A percentile compares a stretch with the other conserved stretches of the same genome.
These are phyloP conservation scores for Ctenicera cuprea DNA, from an alignment of 2,888 invertebrate genomes.

Conservation along the genomic window DNA sequence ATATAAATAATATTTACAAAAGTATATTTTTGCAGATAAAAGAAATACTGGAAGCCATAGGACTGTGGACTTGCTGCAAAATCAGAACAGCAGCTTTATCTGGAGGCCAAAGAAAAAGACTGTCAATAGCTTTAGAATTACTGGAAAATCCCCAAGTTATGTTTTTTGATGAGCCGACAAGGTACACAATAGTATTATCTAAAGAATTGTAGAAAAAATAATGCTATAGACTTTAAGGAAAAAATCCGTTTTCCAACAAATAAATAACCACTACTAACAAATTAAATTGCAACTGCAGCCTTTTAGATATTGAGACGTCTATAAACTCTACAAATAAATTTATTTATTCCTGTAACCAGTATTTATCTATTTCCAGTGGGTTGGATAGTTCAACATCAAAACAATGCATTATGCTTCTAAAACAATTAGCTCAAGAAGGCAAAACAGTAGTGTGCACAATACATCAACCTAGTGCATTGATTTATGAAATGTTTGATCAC, in stretches of 20 bases:
- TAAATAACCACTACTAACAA: too few relatives aligned
- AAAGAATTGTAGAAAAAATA: too few relatives aligned
- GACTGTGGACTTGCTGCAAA: conserved; percentile 79
- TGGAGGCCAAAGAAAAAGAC: conserved; percentile 92
- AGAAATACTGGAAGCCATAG: conserved; percentile 86
- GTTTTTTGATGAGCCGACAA: conserved; percentile 96
- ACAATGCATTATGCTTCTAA: conserved; percentile 87
- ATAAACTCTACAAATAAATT: too few relatives aligned
- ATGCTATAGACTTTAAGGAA: too few relatives aligned
- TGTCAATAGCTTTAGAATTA: conserved; percentile 93
- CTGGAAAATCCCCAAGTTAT: conserved; percentile 94
- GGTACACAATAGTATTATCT: conserved; percentile 79
- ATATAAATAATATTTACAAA: not conserved
- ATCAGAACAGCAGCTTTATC: conserved; percentile 85
- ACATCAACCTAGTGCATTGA: conserved; percentile 92
- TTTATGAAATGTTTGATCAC: conserved; percentile 93
- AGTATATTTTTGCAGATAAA: conserved; percentile 78
- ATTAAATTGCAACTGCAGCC: too few relatives aligned
- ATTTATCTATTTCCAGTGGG: conserved; percentile 76
- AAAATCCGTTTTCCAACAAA: too few relatives aligned
- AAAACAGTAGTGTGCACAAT: conserved; percentile 92
- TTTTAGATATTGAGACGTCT: too few relatives aligned
- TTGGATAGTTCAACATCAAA: conserved; percentile 88
- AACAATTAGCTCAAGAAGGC: conserved; percentile 88
- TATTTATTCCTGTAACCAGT: not conserved